A percentile compares a stretch with the other conserved stretches of the same genome.
phyloP scores from a whole-genome alignment of 2,113 vertebrate genomes.

The Crypturellus undulatus region DNA sequence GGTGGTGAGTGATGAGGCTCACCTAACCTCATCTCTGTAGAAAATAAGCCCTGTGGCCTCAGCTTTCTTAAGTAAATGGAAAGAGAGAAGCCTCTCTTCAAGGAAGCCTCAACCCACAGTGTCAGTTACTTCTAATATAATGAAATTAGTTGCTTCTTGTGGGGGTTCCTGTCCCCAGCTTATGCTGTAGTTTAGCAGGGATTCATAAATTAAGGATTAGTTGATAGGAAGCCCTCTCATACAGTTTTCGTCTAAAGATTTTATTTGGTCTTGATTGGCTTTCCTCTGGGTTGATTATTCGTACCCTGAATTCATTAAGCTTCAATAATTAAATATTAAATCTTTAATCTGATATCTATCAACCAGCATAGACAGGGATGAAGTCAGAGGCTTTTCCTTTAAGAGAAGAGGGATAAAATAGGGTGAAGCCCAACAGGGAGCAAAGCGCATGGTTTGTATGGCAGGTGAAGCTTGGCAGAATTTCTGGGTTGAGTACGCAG shows the following conservation, averaged over 20 bases:
- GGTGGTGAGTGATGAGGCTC: slow-evolving; percentile 34
- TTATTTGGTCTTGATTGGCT: neutral
- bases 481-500: neutral
- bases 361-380: neutral
- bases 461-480: neutral
- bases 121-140: neutral
- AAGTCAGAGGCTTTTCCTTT: neutral
- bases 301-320: neutral
- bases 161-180: neutral
- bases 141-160: rapidly evolving
- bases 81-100: neutral
- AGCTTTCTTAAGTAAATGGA: neutral
- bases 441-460: neutral
- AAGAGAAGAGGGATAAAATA: neutral
- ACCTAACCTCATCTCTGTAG: neutral
- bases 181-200: neutral
- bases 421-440: neutral
- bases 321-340: neutral
- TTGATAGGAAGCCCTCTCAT: neutral
- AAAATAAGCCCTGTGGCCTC: neutral
- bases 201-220: neutral
- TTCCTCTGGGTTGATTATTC: neutral
- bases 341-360: neutral
- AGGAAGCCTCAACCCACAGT: neutral
- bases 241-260: neutral